Base-by-base conservation (phyloP, 2,888 invertebrate species). In the Geotrupes spiniger region DNA sequence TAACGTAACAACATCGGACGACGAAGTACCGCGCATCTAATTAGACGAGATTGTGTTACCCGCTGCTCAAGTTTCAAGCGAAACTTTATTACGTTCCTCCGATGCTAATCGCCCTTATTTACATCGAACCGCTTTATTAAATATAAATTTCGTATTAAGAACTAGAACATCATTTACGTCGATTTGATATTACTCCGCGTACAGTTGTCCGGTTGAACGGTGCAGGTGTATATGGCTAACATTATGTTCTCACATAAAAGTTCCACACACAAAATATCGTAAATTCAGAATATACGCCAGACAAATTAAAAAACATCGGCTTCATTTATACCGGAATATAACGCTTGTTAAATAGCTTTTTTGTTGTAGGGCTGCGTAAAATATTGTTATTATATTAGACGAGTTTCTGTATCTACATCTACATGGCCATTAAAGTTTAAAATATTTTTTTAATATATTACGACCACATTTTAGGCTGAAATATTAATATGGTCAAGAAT, bases 381-480 rank as follows among this genome's bases (percentile, higher is more conserved):
- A 50, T 54, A 54, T 54, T 52, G 54, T 54, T 52, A 54, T 54
- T 54, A 52, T 48, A 46, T 54, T 56, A 54, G 56, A 52, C 46
- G 51, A 47, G 52, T 48, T 51, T 47, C 49, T 50, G 53, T 56
- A 56, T 58, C 54, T 58, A 57, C 56, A 56, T 56, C 53, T 53
- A 53, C 43, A 51, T 49, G 49, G 52, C 54, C 54, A 58, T 59
- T 58, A 61, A 61, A 54, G 51, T 52, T 58, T 53, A 56, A 58
- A 60, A 59, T 59, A 58, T 57, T 57, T 21, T 21, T 59, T 50
- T 60, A 55, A 60, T 59, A 57, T 59, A 59, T 59, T 53, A 53
- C 52, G 53, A 51, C 49, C 53, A 47, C 46, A 53, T 46, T 56
- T 15, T 33, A 33, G 49, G 31, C 46, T 43, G 40, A 49, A 42